phyloP scores from a whole-genome alignment of 92 coral and sea anemone species.

The Palythoa grandiflora region DNA sequence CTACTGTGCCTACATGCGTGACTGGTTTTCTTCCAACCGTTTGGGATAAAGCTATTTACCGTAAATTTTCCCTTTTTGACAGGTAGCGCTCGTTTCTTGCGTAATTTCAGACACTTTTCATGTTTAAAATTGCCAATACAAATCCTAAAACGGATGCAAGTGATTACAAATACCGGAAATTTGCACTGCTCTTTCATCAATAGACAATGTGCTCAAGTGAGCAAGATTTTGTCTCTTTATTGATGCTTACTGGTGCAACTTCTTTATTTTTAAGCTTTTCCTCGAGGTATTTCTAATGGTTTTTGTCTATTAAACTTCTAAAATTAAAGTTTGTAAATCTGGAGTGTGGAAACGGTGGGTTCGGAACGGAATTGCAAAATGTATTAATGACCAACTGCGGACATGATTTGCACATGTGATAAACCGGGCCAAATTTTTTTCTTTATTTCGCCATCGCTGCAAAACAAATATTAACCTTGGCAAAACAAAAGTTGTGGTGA shows the following conservation, averaged over 20 bases:
- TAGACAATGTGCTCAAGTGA: not conserved
- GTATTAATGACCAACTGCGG: not conserved
- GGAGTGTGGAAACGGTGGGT: not conserved
- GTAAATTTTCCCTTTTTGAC: not conserved
- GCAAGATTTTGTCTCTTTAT: not conserved
- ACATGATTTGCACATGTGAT: slow-evolving; percentile 20
- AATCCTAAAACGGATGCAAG: slow-evolving; percentile 12
- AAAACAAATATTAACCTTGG: slow-evolving; percentile 42
- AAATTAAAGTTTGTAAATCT: slow-evolving; percentile 14
- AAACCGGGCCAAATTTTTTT: slow-evolving; percentile 26
- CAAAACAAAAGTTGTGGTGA: slow-evolving; percentile 42
- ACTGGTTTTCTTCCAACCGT: not conserved
- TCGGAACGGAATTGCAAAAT: slow-evolving; percentile 1
- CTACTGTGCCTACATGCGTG: not conserved
- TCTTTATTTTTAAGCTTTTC: not conserved
- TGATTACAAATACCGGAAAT: slow-evolving; percentile 23
- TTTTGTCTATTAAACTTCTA: not conserved
- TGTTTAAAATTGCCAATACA: not conserved
- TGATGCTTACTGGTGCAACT: not conserved
- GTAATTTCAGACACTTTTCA: not conserved
- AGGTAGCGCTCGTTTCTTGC: not conserved
- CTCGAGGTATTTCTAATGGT: not conserved
- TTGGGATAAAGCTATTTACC: not conserved
- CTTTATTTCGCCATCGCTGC: slow-evolving; percentile 28
- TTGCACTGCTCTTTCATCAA: not conserved